Evolutionary conservation across 92 coral and sea anemone species (phyloP), one percentile per base, ranked within the genome.

Genomic region (Paragorgia papillata): DNA sequence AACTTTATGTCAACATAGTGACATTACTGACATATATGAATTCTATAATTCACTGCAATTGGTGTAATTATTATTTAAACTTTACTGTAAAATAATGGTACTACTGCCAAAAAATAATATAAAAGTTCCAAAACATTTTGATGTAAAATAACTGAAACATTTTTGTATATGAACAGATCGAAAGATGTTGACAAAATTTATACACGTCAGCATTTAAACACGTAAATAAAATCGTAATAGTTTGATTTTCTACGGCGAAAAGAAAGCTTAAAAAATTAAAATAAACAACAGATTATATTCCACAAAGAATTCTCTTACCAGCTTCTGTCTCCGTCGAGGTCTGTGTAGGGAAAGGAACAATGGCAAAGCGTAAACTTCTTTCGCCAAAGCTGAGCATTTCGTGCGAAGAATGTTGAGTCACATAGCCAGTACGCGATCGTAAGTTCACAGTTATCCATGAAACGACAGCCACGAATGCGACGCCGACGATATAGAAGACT

Each of bases 401-500:
- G 7, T 90, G 90, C 21, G 91, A 73, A 15, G 90, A 81, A 26
- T 83, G 69, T 53, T 69, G 67, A 46, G 57, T 51, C 66, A 79
- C 73, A n/a, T n/a, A n/a, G 57, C 82, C 75, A 28, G 77, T 0
- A 0, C 53, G 22, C n/a, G 62, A 86, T 13, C 89, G 85, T 84
- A 76, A 86, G 43, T 86, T 68, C 19, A 82, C 57, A 34, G 97
- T 85, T 53, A 90, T 73, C 83, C 92, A 91, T 66, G 96, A 82
- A 43, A 85, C 90, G 24, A 91, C 76, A 30, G 86, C 51, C 21
- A 96, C 92, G 57, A 94, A 79, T 4, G 85, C 85, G 15, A 91
- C 91, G 13, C 98, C 97, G 73, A 85, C 79, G 6, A 94, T 66
- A 39, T 90, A 86, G 39, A 92, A 92, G 21, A 94, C 67, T 50